Percentiles rank a stretch among this genome's conserved stretches.
phyloP scores from a whole-genome alignment of 2,113 vertebrate genomes.

The Chaetodon auriga region DNA sequence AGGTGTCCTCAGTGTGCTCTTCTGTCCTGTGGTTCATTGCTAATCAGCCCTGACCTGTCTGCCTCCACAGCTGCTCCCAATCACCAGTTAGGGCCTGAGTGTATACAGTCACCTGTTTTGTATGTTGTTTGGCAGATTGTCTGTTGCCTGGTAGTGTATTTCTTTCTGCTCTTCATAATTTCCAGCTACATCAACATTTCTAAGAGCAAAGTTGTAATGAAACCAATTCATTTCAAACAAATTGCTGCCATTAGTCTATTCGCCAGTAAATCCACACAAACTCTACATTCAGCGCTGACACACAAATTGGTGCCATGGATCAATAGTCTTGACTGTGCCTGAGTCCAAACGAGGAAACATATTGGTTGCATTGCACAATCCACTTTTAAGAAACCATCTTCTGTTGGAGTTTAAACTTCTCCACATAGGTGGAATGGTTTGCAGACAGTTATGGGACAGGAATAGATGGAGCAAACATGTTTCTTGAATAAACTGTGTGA shows the following conservation, averaged over 20 bases:
- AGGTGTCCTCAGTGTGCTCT: constrained; percentile 3
- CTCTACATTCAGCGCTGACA: not conserved
- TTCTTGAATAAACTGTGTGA: too few species aligned
- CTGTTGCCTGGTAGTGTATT: not conserved
- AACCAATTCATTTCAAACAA: not conserved
- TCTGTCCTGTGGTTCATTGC: not conserved
- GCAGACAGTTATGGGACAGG: not conserved
- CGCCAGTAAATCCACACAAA: not conserved
- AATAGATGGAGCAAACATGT: not conserved
- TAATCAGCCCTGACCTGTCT: constrained; percentile 3
- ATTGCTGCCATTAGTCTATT: not conserved
- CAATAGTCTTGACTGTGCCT: not conserved
- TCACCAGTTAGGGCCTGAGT: not conserved
- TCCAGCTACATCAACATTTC: not conserved
- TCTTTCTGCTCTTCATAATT: not conserved
- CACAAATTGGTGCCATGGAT: not conserved
- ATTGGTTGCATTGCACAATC: not conserved
- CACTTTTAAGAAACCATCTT: not conserved
- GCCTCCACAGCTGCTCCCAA: constrained; percentile 7
- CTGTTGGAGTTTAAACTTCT: not conserved
- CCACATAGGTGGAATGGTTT: not conserved
- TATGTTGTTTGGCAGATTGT: not conserved
- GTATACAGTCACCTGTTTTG: not conserved
- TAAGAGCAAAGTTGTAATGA: not conserved
- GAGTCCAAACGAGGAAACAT: not conserved